phyloP scores from a whole-genome alignment of 2,888 invertebrate species.

The Halictus ligatus region DNA sequence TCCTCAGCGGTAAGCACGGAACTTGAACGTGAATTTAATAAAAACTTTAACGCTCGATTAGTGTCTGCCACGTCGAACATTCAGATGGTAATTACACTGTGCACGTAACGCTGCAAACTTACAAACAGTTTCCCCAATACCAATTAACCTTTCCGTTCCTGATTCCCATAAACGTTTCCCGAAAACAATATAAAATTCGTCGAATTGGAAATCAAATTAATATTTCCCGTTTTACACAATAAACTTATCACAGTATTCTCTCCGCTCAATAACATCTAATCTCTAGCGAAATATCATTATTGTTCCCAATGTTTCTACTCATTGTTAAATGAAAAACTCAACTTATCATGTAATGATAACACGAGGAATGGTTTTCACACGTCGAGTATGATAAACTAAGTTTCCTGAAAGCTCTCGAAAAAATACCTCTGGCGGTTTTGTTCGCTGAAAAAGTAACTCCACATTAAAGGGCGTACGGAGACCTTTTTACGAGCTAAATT shows the following conservation, averaged over 20 bases:
- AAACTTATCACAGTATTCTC: background rate
- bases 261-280: background rate
- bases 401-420: background rate
- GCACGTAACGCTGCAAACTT: background rate
- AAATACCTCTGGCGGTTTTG: background rate
- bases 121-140: background rate
- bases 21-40: background rate
- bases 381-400: no score
- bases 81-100: background rate
- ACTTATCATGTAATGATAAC: background rate
- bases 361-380: no score
- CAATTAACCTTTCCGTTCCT: background rate
- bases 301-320: background rate
- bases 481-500: background rate
- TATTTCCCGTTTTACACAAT: background rate
- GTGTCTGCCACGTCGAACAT: background rate
- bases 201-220: background rate
- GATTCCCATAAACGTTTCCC: background rate
- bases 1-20: constrained; percentile 86
- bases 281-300: background rate
- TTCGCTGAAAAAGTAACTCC: background rate
- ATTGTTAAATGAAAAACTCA: background rate
- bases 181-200: background rate
- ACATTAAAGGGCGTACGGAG: background rate
- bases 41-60: background rate